Evolutionary conservation across 2,797 vertebrate genomes (phyloP).

Genomic region (Agapornis canus): DNA sequence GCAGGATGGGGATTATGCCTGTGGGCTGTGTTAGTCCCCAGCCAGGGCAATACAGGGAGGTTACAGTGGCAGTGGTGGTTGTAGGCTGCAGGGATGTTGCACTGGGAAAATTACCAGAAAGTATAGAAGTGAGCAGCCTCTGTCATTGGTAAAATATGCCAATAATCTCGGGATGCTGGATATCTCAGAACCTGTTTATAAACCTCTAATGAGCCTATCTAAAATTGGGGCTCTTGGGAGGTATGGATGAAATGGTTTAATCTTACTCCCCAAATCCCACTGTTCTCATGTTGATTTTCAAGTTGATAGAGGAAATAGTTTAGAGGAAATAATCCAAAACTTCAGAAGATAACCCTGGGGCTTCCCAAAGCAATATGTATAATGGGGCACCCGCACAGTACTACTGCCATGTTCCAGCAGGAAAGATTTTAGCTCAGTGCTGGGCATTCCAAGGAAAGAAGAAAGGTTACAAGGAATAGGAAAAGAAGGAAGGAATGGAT

Average conservation of each 20-base stretch:
- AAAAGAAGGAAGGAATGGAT: not conserved
- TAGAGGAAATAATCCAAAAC: not conserved
- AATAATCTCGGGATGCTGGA: not conserved
- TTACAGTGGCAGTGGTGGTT: rapidly evolving
- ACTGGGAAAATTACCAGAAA: not conserved
- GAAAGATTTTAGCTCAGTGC: not conserved
- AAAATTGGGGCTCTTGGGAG: not conserved
- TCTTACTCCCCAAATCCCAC: not conserved
- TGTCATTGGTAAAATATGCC: not conserved
- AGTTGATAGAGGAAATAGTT: not conserved
- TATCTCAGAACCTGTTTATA: not conserved
- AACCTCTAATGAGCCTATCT: not conserved
- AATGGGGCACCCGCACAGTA: not conserved
- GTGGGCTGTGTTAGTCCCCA: not conserved
- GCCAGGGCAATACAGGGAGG: rapidly evolving
- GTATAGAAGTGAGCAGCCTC: not conserved
- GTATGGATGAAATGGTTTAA: not conserved
- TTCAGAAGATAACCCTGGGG: not conserved
- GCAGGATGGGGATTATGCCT: not conserved
- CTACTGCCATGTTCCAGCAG: not conserved
- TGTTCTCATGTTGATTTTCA: not conserved
- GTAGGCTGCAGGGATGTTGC: not conserved
- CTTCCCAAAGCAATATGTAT: not conserved
- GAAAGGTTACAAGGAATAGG: not conserved
- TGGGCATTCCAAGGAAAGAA: not conserved